Evolutionary conservation across 1,140 invertebrate species (phyloP).

Genomic region (Drosophila sucinea): DNA sequence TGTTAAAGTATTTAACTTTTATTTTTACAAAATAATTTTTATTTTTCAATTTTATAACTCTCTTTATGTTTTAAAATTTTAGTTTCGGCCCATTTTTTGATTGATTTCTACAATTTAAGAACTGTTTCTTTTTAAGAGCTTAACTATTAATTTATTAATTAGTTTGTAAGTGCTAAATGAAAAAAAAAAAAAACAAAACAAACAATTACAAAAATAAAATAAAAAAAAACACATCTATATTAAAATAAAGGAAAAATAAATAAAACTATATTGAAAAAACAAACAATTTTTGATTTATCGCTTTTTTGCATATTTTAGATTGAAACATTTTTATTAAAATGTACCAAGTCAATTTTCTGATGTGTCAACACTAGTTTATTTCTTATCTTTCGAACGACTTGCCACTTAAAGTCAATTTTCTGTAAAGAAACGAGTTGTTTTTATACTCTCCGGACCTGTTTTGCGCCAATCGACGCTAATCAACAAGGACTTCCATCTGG

Average conservation of each 20-base stretch:
- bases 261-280: conserved; percentile 75
- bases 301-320: too few species aligned
- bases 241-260: conserved; percentile 71
- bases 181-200: conserved; percentile 70
- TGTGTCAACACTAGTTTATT: too few species aligned
- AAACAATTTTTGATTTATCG: conserved; percentile 22
- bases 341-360: too few species aligned
- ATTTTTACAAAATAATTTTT: conserved; percentile 45
- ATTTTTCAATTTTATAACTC: conserved; percentile 60
- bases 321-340: too few species aligned
- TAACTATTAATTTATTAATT: conserved; percentile 82
- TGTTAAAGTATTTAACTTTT: conserved; percentile 67
- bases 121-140: conserved; percentile 59
- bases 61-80: conserved; percentile 32
- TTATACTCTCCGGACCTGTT: too few species aligned
- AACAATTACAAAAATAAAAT: conserved; percentile 67
- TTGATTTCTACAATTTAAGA: conserved; percentile 66
- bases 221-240: conserved; percentile 72
- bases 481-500: too few species aligned
- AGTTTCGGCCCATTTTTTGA: conserved; percentile 1
- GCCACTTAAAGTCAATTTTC: too few species aligned
- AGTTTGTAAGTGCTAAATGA: conserved; percentile 72
- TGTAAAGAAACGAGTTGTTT: too few species aligned
- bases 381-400: too few species aligned
- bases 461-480: too few species aligned